Evolutionary conservation across 35 echinoderm and acorn worm genomes (phyloP).

Genomic region (Holothuria glaberrima): DNA sequence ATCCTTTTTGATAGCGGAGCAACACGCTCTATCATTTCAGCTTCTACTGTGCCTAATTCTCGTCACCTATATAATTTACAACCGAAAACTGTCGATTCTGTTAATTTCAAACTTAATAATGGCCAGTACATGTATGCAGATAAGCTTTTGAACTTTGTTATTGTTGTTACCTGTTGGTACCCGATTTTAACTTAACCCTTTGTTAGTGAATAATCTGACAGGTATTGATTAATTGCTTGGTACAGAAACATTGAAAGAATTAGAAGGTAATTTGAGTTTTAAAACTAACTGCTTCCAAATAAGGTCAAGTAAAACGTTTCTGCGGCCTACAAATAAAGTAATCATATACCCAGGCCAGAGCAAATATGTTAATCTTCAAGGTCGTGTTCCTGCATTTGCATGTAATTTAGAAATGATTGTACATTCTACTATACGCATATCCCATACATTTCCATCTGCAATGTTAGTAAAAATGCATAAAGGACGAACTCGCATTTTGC

Average conservation of each 20-base stretch:
- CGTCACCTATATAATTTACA: neutral
- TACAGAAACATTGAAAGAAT: conserved; percentile 23
- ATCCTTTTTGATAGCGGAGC: conserved; percentile 7
- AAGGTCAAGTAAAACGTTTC: neutral
- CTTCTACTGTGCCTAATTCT: neutral
- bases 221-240: neutral
- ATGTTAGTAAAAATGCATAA: conserved; percentile 30
- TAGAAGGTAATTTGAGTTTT: conserved; percentile 4
- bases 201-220: neutral
- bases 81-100: neutral
- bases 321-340: neutral
- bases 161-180: neutral
- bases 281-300: neutral
- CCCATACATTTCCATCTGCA: neutral
- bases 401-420: conserved; percentile 10
- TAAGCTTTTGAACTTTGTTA: neutral
- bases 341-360: conserved; percentile 14
- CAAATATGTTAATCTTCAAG: conserved; percentile 26
- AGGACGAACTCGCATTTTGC: conserved; percentile 4
- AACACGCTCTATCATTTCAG: conserved; percentile 12
- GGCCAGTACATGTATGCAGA: conserved; percentile 4
- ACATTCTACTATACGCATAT: neutral
- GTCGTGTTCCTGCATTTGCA: neutral
- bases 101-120: neutral
- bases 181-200: neutral